Evolutionary conservation across 2,797 vertebrate genomes (phyloP).

Genomic region (Xiphorhynchus erythropygius): DNA sequence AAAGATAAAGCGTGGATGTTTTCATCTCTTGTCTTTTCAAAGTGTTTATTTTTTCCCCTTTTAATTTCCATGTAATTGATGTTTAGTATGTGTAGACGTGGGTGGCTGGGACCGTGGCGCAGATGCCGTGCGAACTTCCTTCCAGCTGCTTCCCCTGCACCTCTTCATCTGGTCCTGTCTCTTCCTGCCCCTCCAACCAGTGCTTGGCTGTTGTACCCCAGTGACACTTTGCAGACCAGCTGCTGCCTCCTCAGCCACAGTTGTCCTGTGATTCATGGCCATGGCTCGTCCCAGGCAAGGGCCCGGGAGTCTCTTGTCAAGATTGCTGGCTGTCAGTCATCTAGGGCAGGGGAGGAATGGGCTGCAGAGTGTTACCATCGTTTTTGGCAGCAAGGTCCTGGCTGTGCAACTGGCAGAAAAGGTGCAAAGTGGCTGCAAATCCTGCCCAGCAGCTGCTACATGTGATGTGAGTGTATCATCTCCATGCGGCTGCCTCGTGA

Average conservation of each 20-base stretch:
- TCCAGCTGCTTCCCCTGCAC: conserved; percentile 19
- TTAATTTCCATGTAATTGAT: conserved; percentile 28
- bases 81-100: neutral
- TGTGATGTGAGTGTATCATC: neutral
- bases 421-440: neutral
- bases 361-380: neutral
- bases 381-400: neutral
- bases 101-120: neutral
- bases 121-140: neutral
- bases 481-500: neutral
- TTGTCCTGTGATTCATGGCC: neutral
- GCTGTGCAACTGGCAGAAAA: neutral
- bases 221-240: neutral
- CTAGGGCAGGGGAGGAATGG: neutral
- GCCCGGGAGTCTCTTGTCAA: neutral
- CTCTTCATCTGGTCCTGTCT: neutral
- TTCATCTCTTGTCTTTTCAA: conserved; percentile 18
- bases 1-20: neutral
- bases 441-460: neutral
- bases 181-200: neutral
- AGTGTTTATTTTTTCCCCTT: conserved; percentile 14
- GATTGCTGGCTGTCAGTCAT: neutral
- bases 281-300: neutral
- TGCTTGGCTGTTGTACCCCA: accelerated
- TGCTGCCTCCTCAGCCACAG: neutral